Base-by-base conservation (phyloP, 2,113 vertebrate species). In the Beaufortia kweichowensis region DNA sequence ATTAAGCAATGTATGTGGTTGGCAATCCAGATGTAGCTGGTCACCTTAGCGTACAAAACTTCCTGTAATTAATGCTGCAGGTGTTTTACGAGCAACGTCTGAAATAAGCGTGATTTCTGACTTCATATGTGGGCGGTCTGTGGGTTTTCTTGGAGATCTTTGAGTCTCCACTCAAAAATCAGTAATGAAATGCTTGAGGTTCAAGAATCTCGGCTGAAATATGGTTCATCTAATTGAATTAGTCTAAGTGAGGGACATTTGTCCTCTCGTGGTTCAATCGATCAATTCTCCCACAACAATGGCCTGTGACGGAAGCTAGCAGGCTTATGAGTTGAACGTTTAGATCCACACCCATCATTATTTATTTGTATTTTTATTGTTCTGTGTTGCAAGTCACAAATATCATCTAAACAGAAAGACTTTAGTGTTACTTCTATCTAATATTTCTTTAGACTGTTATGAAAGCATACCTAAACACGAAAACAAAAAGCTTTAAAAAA, bases 161-260 rank as follows among this genome's bases (percentile, higher is more conserved):
- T n/a, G n/a, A 41, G 66, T 79, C 73, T 81, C 65, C 21, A 29
- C 39, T 33, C 35, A 59, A 17, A 66, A 41, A 68, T 76, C 72
- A 21, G 67, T 76, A 79, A 76, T 65, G 71, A 62, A 65, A 76
- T 59, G 15, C 43, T 46, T 65, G 39, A 71, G 59, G 78, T 63
- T 69, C 46, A 55, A 41, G 56, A 61, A 75, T 75, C 43, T 62
- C 43, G n/a, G 64, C 15, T 82, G 77, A 82, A 82, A 79, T 82
- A 82, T 82, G 77, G 62, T 19, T 41, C 33, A n/a, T 80, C 62
- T 66, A 61, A 79, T 68, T 77, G 62, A 80, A 74, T 77, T 74
- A 73, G 74, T 33, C 66, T 63, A 75, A 41, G 67, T 68, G 78
- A 82, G 75, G 77, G 63, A 77, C 74, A 68, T 63, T 65, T 73